Percentiles rank a stretch among this genome's conserved stretches.
Conservation (phyloP, 2,797 vertebrate genomes). For the Bradypodion ventrale region DNA sequence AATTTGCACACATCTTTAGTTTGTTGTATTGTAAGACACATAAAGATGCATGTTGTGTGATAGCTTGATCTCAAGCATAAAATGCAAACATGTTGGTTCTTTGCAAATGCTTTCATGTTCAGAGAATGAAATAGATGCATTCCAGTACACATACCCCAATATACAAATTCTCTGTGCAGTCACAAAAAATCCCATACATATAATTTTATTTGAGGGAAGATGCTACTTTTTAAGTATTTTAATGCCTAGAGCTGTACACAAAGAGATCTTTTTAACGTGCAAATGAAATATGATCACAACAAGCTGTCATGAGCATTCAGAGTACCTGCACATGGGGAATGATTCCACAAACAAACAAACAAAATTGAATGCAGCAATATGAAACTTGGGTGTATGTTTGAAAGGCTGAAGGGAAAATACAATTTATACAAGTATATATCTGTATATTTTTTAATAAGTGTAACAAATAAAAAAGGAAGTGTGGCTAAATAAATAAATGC, state of each 20-base stretch:
- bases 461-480: no score
- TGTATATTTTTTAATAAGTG: no score
- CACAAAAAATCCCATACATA: background rate
- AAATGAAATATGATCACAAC: background rate
- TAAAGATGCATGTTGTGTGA: background rate
- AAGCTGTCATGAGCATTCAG: background rate
- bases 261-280: background rate
- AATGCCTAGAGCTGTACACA: background rate
- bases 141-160: background rate
- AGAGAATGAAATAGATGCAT: background rate
- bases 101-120: background rate
- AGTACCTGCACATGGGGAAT: background rate
- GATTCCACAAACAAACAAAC: no score
- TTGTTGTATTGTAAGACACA: background rate
- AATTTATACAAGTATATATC: no score
- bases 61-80: background rate
- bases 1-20: background rate
- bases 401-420: no score
- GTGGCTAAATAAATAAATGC: background rate
- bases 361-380: no score
- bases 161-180: background rate
- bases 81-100: background rate
- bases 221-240: background rate
- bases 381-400: no score
- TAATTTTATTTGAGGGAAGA: background rate